These are phyloP conservation scores for Geodia barretti DNA, from an alignment of 37 sponge, comb jelly and placozoan species.

Conservation along the genomic window DNA sequence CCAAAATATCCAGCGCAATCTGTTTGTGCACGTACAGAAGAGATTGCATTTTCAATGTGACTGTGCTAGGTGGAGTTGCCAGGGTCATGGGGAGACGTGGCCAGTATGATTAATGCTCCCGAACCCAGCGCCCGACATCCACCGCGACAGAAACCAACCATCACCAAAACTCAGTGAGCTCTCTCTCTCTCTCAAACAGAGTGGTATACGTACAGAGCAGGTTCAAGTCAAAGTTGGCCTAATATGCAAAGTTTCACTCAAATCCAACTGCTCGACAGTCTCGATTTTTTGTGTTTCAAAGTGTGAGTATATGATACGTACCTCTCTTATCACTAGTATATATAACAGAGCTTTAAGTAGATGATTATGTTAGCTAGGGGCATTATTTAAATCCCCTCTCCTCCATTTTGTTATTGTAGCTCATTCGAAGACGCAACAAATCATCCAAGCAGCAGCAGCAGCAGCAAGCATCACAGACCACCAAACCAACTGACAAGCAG, in stretches of 20 bases:
- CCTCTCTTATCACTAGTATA: no score
- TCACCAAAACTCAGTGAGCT: background rate
- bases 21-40: no score
- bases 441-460: background rate
- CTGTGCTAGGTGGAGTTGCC: constrained; percentile 31
- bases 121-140: background rate
- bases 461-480: background rate
- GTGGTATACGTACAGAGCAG: no score
- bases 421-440: background rate
- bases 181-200: no score
- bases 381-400: background rate
- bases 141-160: background rate
- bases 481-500: background rate
- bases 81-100: constrained; percentile 65
- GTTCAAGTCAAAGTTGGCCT: no score
- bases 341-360: no score
- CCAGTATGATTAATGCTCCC: constrained; percentile 31
- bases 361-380: background rate
- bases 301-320: background rate
- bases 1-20: no score
- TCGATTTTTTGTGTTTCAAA: background rate
- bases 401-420: background rate
- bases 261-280: no score
- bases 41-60: background rate
- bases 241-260: no score